phyloP scores from a whole-genome alignment of 2,797 vertebrate species.

The Myotis pilosus region DNA sequence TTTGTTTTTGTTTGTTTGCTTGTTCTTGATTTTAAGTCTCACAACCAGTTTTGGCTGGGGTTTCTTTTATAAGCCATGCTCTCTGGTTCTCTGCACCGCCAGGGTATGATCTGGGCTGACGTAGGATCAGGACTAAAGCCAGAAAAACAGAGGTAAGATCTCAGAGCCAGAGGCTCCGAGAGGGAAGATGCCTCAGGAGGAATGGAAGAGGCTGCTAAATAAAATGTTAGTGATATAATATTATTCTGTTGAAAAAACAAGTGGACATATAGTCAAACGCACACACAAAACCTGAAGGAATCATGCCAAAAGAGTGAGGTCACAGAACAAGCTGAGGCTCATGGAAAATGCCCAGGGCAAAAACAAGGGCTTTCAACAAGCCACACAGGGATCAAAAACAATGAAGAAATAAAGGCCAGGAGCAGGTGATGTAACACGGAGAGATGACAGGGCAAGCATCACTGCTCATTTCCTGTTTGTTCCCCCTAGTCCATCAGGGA shows the following conservation, averaged over 20 bases:
- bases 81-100: neutral
- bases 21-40: neutral
- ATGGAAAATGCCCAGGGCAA: slow-evolving; percentile 31
- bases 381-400: slow-evolving; percentile 18
- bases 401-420: slow-evolving; percentile 39
- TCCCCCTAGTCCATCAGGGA: neutral
- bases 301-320: neutral
- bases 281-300: slow-evolving; percentile 14
- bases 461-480: slow-evolving; percentile 48
- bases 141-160: neutral
- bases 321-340: neutral
- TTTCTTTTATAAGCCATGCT: neutral
- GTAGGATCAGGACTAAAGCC: neutral
- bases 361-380: slow-evolving; percentile 52
- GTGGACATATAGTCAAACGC: neutral
- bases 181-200: neutral
- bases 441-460: neutral
- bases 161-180: neutral
- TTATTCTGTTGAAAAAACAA: neutral
- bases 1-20: neutral
- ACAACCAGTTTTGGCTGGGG: neutral
- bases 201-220: neutral
- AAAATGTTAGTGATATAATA: neutral
- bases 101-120: neutral
- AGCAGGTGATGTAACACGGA: slow-evolving; percentile 50